Conservation (phyloP, 2,888 invertebrate species). For the Xestia xanthographa region DNA sequence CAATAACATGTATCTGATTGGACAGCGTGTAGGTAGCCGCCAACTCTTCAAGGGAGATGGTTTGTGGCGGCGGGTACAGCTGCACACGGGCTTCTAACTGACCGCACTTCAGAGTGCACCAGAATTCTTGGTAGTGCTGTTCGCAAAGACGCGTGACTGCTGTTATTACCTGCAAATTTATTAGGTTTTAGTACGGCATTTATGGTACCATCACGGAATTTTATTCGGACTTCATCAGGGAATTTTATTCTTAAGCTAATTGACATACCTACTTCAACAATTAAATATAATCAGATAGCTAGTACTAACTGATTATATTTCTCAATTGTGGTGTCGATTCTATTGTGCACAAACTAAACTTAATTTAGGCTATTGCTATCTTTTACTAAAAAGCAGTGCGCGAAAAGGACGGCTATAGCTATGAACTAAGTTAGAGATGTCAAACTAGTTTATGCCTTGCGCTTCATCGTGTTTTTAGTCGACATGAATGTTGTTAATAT, state of each 20-base stretch:
- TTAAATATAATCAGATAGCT: too few species aligned
- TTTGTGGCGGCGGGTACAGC: constrained; percentile 88
- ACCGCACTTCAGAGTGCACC: constrained; percentile 87
- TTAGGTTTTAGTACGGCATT: not conserved
- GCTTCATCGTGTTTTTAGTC: too few species aligned
- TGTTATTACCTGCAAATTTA: constrained; percentile 74
- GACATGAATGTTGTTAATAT: too few species aligned
- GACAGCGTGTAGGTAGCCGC: constrained; percentile 91
- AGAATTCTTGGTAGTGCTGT: constrained; percentile 86
- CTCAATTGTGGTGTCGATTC: too few species aligned
- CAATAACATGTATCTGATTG: constrained; percentile 95
- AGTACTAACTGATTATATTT: too few species aligned
- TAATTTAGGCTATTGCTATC: too few species aligned
- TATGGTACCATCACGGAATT: not conserved
- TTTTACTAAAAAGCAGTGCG: too few species aligned
- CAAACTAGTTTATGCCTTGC: too few species aligned
- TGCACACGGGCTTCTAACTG: constrained; percentile 86
- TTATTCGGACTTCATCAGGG: too few species aligned
- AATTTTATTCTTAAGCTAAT: not conserved
- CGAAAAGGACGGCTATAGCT: too few species aligned
- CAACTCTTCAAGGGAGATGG: constrained; percentile 92
- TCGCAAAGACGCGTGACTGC: constrained; percentile 85
- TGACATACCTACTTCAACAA: not conserved
- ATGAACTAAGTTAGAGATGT: too few species aligned
- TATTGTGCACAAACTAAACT: too few species aligned